Evolutionary conservation across 2,888 invertebrate genomes (phyloP).

Genomic region (Protonemura montana): DNA sequence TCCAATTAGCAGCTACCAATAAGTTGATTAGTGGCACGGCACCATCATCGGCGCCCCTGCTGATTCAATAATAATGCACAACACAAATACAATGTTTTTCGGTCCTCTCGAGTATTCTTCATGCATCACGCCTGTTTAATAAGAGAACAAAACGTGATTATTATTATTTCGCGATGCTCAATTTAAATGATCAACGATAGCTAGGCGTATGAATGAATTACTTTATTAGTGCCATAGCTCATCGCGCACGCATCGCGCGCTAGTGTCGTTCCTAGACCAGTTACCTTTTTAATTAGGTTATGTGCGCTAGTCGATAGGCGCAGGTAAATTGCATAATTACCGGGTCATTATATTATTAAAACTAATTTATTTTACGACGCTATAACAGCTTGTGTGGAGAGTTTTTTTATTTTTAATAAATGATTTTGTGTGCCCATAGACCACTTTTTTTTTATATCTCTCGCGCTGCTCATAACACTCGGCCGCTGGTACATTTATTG

Average conservation of each 20-base stretch:
- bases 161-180: conserved; percentile 34
- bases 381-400: neutral
- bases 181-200: conserved; percentile 32
- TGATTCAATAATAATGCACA: conserved; percentile 12
- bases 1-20: conserved; percentile 29
- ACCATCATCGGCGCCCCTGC: conserved; percentile 1
- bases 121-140: conserved; percentile 29
- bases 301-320: conserved; percentile 19
- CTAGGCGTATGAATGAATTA: conserved; percentile 26
- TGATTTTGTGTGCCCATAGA: neutral
- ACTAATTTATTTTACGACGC: conserved; percentile 24
- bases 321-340: conserved; percentile 24
- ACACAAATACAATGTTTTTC: conserved; percentile 17
- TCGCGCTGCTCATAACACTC: neutral
- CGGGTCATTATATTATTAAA: conserved; percentile 18
- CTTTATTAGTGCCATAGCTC: conserved; percentile 27
- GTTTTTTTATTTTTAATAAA: neutral
- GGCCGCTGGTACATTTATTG: neutral
- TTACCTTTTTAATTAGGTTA: conserved; percentile 16
- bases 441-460: neutral
- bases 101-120: neutral
- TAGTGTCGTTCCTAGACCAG: neutral
- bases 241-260: neutral
- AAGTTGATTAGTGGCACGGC: conserved; percentile 14
- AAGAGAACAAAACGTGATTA: conserved; percentile 29